Evolutionary conservation across 2,113 vertebrate genomes (phyloP).

Genomic region (Scomber scombrus): DNA sequence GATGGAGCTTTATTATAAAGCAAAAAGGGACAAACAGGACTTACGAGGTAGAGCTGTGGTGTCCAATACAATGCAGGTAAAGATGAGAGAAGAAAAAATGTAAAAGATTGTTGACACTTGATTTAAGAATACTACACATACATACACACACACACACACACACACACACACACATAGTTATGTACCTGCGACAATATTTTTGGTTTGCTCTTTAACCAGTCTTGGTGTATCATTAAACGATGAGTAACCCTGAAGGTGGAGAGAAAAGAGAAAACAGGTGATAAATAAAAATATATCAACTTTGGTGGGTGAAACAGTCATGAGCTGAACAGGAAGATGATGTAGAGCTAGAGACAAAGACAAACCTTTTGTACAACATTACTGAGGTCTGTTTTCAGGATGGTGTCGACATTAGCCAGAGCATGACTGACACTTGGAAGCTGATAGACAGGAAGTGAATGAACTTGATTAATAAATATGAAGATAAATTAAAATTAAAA

Average conservation of each 20-base stretch:
- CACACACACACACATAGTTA: background rate
- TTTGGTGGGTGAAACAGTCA: background rate
- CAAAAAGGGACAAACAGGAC: constrained; percentile 34
- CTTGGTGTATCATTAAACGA: constrained; percentile 91
- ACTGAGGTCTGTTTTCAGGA: constrained; percentile 90
- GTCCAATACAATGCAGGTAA: constrained; percentile 33
- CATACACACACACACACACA: background rate
- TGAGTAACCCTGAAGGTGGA: constrained; percentile 88
- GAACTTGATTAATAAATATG: background rate
- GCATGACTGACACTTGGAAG: constrained; percentile 85
- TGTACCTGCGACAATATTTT: constrained; percentile 87
- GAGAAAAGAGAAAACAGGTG: constrained; percentile 20
- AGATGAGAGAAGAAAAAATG: constrained; percentile 38
- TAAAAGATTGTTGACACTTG: constrained; percentile 14
- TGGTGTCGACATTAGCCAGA: constrained; percentile 84
- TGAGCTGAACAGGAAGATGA: background rate
- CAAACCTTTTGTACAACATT: constrained; percentile 90
- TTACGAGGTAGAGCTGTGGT: constrained; percentile 84
- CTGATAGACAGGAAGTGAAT: constrained; percentile 72
- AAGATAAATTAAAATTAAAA: background rate
- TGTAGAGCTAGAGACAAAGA: background rate
- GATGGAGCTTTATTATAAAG: background rate
- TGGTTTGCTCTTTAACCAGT: constrained; percentile 90
- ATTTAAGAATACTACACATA: background rate
- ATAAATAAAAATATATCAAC: background rate